Evolutionary conservation across 2,797 vertebrate species (phyloP).

Genomic region (Anniella stebbinsi): DNA sequence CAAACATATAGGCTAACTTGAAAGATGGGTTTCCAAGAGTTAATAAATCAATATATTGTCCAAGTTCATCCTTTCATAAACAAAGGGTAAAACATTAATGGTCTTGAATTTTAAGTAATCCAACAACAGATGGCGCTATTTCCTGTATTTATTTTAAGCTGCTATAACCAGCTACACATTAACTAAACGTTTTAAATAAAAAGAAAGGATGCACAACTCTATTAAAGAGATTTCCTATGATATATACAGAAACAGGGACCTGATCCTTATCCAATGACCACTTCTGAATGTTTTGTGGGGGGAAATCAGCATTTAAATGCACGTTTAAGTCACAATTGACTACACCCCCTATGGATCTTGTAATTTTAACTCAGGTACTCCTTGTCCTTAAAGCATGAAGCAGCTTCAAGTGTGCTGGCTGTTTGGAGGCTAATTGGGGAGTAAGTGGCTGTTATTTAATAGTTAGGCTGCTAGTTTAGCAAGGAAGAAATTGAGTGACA

Average conservation of each 20-base stretch:
- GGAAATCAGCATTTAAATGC: neutral
- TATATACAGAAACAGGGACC: neutral
- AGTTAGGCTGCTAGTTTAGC: neutral
- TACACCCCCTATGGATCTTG: neutral
- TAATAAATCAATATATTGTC: neutral
- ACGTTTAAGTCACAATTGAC: neutral
- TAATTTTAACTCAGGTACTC: neutral
- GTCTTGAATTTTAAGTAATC: constrained; percentile 31
- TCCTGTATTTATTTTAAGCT: constrained; percentile 19
- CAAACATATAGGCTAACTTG: neutral
- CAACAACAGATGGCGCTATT: constrained; percentile 62
- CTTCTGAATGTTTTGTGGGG: neutral
- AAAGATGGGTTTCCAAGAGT: neutral
- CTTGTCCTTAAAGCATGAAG: neutral
- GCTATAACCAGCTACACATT: neutral
- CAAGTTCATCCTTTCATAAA: neutral
- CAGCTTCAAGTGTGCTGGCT: neutral
- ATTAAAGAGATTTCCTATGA: neutral
- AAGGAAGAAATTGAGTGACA: neutral
- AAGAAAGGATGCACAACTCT: neutral
- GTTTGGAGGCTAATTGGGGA: neutral
- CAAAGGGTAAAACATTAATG: neutral
- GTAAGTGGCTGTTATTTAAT: no score
- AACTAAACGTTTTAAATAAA: neutral
- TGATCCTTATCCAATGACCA: neutral